Conservation (phyloP, 2,888 invertebrate species). For the Leptinotarsa tumamoca region DNA sequence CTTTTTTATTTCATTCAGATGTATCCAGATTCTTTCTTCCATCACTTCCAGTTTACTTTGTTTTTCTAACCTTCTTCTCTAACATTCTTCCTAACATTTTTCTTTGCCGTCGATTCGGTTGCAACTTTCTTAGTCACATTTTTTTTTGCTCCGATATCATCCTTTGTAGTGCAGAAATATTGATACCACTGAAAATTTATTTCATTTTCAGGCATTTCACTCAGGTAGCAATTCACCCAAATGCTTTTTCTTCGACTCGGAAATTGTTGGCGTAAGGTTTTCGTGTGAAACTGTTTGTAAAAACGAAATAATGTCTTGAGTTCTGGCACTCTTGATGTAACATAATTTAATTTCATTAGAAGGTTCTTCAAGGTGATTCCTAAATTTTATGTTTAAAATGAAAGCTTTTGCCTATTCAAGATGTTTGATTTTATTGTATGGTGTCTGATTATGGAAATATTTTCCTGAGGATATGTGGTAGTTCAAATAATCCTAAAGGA, state of each 20-base stretch:
- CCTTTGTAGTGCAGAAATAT: not conserved
- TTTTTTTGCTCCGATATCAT: not conserved
- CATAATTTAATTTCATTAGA: constrained; percentile 6
- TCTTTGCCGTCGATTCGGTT: constrained; percentile 43
- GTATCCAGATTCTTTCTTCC: not conserved
- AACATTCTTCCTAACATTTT: not conserved
- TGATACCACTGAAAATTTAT: not conserved
- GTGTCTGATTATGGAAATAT: not conserved
- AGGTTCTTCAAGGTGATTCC: not conserved
- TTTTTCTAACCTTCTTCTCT: not conserved
- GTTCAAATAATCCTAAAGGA: not conserved
- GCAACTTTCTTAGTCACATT: constrained; percentile 2
- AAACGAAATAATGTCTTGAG: constrained; percentile 18
- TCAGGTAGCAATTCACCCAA: not conserved
- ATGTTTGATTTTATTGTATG: not conserved
- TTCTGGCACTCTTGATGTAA: constrained; percentile 9
- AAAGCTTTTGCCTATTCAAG: not conserved
- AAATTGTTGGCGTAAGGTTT: constrained; percentile 17
- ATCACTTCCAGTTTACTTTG: not conserved
- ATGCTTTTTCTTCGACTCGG: constrained; percentile 12
- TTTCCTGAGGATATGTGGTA: not conserved
- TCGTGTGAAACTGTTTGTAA: constrained; percentile 8
- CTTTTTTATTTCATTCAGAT: not conserved
- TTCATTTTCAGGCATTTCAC: not conserved
- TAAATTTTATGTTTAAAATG: not conserved